Base-by-base conservation (phyloP, 2,797 vertebrate species). In the Benthosema pterotum region DNA sequence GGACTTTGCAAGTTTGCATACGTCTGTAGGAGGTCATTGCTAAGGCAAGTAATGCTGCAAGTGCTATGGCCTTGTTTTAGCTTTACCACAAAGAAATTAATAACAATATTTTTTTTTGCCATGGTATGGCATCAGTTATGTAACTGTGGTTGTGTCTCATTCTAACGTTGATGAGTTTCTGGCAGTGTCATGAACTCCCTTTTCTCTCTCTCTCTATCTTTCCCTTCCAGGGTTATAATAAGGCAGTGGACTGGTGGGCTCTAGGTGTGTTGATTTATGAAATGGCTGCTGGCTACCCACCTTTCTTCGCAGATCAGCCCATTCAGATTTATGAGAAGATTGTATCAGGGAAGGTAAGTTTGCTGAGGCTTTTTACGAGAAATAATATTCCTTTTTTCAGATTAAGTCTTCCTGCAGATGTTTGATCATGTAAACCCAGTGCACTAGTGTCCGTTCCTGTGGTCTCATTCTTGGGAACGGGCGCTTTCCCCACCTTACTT, bases 291-390 rank as follows among this genome's bases (percentile, higher is more conserved):
- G 98, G 98, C 71, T 98, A 98, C 75, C 96, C 95, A 0, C 96
- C 96, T 3, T 97, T 98, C 90, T 98, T 98, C 55, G 96, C 96
- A 2, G 96, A 98, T 88, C 96, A 98, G 91, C 95, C 95, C 57
- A 97, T 98, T 87, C 95, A 97, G 89, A 97, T 98, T 91, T 97
- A 98, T 0, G 95, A 98, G 90, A 98, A 98, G 91, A 98, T 98
- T 75, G 96, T 98, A 90, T 96, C 96, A 57, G 96, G 96, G 80
- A 97, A 97, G 95, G 96, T 96, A 78, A 89, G 92, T 75, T 58
- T 9, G 48, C 1, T 16, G n/a, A 43, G 46, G 6, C 5, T 7
- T 11, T 11, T 42, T 17, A 45, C 22, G 25, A n/a, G 15, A 64
- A 49, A 11, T 15, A n/a, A 18, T 50, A 17, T 3, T 0, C 0